A percentile compares a stretch with the other conserved stretches of the same genome.
These are phyloP conservation scores for Periophthalmus modestus DNA, from an alignment of 2,113 vertebrate genomes.

Conservation along the genomic window DNA sequence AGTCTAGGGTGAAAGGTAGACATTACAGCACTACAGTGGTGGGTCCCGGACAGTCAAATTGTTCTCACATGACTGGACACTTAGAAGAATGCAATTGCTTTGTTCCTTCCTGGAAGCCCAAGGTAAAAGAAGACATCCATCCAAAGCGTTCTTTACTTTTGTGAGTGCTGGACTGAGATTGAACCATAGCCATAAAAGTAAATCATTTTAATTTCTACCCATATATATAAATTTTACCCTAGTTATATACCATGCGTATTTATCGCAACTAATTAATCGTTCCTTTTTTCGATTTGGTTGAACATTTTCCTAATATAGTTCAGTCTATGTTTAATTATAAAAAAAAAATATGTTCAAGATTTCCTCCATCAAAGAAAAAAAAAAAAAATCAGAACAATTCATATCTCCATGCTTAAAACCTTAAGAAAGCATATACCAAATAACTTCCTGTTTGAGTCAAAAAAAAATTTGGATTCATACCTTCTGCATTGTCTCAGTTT, in stretches of 20 bases:
- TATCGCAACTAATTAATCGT: too few species aligned
- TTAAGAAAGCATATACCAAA: neutral
- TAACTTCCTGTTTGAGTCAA: neutral
- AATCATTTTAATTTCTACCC: neutral
- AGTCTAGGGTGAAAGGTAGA: conserved; percentile 62
- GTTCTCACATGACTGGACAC: conserved; percentile 52
- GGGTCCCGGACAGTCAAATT: conserved; percentile 66
- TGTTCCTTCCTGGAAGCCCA: conserved; percentile 57
- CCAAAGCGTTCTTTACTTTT: conserved; percentile 29
- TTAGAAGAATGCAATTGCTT: conserved; percentile 41
- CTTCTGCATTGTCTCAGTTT: neutral
- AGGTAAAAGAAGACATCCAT: conserved; percentile 49
- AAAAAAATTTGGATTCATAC: neutral
- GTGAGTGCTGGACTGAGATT: neutral
- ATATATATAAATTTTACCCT: too few species aligned
- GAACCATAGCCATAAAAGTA: neutral
- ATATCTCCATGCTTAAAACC: neutral
- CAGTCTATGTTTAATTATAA: too few species aligned
- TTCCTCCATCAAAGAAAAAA: too few species aligned
- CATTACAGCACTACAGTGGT: conserved; percentile 59
- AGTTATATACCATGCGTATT: too few species aligned
- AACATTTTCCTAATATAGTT: too few species aligned
- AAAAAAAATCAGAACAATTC: too few species aligned
- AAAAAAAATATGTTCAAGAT: too few species aligned
- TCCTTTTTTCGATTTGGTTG: too few species aligned